These are phyloP conservation scores for Cerceris rybyensis DNA, from an alignment of 2,888 invertebrate species.

Conservation along the genomic window DNA sequence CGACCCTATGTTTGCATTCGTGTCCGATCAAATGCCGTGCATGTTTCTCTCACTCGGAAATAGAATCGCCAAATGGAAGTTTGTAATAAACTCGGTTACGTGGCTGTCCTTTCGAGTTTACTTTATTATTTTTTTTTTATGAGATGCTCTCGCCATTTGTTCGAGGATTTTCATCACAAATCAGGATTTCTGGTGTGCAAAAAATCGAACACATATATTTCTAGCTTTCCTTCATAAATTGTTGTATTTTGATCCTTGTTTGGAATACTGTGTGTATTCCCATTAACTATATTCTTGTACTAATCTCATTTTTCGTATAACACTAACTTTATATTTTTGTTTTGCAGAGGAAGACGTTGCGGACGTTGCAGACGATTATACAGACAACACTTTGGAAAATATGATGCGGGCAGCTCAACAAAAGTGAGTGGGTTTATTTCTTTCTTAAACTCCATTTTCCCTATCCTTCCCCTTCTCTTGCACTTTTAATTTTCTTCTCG, in stretches of 20 bases:
- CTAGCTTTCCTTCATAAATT: no score
- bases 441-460: not conserved
- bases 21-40: conserved; percentile 14
- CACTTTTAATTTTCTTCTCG: not conserved
- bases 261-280: no score
- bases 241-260: no score
- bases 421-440: conserved; percentile 85
- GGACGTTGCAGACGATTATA: conserved; percentile 83
- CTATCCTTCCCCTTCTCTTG: not conserved
- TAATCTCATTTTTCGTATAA: no score
- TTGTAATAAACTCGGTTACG: not conserved
- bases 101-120: not conserved
- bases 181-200: not conserved
- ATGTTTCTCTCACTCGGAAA: conserved; percentile 10
- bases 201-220: not conserved
- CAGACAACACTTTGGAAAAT: conserved; percentile 87
- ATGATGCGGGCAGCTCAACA: conserved; percentile 86
- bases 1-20: not conserved
- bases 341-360: conserved; percentile 71
- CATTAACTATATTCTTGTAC: not conserved
- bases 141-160: no score
- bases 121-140: no score
- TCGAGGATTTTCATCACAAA: no score
- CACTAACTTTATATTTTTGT: not conserved
- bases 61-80: conserved; percentile 7